Evolutionary conservation across 2,888 invertebrate genomes (phyloP).

Genomic region (Colletes collaris): DNA sequence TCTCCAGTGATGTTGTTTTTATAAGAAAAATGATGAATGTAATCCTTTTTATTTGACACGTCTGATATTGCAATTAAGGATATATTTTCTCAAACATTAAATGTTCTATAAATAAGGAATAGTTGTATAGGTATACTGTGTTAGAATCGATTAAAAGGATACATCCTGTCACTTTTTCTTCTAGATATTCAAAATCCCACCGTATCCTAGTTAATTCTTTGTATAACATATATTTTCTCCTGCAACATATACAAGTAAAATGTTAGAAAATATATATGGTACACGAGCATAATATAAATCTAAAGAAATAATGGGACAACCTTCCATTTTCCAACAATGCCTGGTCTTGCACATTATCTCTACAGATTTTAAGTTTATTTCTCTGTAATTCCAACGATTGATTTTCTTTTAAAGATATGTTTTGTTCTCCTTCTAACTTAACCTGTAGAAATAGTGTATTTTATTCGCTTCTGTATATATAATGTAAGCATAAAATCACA

Average conservation of each 20-base stretch:
- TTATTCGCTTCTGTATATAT: background rate
- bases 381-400: slow-evolving; percentile 51
- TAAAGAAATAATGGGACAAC: slow-evolving; percentile 38
- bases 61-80: slow-evolving; percentile 54
- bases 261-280: background rate
- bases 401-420: slow-evolving; percentile 54
- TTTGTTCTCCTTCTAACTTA: slow-evolving; percentile 60
- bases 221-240: slow-evolving; percentile 64
- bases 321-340: slow-evolving; percentile 60
- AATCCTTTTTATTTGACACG: slow-evolving; percentile 68
- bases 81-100: background rate
- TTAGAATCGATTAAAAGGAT: slow-evolving; percentile 59
- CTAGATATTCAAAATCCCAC: slow-evolving; percentile 65
- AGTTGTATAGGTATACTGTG: background rate
- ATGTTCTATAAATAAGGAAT: background rate
- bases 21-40: slow-evolving; percentile 67
- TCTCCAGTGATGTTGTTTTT: slow-evolving; percentile 48
- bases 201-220: slow-evolving; percentile 66
- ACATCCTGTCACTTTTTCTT: slow-evolving; percentile 63
- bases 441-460: slow-evolving; percentile 51
- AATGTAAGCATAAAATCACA: background rate
- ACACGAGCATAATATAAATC: background rate
- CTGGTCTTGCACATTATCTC: slow-evolving; percentile 62
- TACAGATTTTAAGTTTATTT: slow-evolving; percentile 55
- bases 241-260: slow-evolving; percentile 42